These are phyloP conservation scores for Empidonax traillii DNA, from an alignment of 2,113 vertebrate genomes.

Conservation along the genomic window DNA sequence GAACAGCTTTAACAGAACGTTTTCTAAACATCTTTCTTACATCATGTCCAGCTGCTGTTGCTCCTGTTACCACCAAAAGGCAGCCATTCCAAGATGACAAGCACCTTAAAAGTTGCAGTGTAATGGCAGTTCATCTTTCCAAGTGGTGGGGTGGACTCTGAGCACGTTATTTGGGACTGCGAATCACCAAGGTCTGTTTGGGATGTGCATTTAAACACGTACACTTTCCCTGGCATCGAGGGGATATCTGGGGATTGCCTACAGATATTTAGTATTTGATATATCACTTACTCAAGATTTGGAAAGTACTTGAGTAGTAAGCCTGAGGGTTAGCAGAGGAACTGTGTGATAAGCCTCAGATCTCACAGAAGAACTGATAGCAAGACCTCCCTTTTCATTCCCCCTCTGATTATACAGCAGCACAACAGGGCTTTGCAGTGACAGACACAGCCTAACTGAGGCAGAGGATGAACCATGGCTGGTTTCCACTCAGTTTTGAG, in stretches of 20 bases:
- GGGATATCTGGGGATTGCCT: conserved; percentile 24
- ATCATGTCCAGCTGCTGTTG: neutral
- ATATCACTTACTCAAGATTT: conserved; percentile 29
- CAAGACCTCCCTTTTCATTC: conserved; percentile 17
- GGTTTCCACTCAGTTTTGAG: neutral
- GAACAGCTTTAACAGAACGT: neutral
- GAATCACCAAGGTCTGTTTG: neutral
- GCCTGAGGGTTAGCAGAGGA: conserved; percentile 48
- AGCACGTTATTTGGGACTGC: neutral
- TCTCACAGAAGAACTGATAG: conserved; percentile 34
- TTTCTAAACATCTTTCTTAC: neutral
- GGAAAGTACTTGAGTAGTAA: conserved; percentile 33
- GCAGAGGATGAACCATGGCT: neutral
- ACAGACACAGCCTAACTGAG: neutral
- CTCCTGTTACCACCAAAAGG: neutral
- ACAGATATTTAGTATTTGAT: conserved; percentile 54
- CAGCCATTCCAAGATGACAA: neutral
- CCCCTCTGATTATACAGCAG: neutral
- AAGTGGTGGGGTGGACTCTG: neutral
- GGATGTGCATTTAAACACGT: neutral
- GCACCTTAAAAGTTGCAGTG: neutral
- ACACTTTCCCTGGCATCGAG: neutral
- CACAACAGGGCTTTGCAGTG: neutral
- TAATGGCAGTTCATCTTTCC: neutral
- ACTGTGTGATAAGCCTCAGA: conserved; percentile 30